phyloP scores from a whole-genome alignment of 2,888 invertebrate genomes.

The Phanerotoma sp. region DNA sequence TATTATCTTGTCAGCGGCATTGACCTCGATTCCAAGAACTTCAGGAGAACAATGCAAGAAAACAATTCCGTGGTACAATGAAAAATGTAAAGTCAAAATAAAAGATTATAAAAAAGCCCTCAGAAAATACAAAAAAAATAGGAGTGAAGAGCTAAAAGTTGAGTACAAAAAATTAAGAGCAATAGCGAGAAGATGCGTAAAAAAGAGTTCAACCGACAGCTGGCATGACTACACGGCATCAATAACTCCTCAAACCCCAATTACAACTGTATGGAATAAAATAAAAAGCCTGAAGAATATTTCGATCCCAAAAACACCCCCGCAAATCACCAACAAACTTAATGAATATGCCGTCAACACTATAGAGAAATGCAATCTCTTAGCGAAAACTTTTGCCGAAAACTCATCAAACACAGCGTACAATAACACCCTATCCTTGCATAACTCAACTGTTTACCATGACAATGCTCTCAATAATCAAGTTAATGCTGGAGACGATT shows the following conservation, averaged over 20 bases:
- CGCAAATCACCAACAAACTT: not conserved
- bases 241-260: constrained; percentile 3
- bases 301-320: not conserved
- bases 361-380: constrained; percentile 3
- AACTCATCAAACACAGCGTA: constrained; percentile 12
- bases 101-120: constrained; percentile 25
- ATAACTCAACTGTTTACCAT: not conserved
- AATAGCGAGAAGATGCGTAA: constrained; percentile 21
- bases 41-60: constrained; percentile 15
- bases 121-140: constrained; percentile 27
- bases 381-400: constrained; percentile 9
- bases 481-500: not conserved
- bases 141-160: constrained; percentile 17
- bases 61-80: constrained; percentile 35
- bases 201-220: constrained; percentile 19
- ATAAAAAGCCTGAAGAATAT: constrained; percentile 20
- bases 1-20: constrained; percentile 25
- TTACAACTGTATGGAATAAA: constrained; percentile 19
- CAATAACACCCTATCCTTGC: not conserved
- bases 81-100: constrained; percentile 15
- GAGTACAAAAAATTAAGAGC: constrained; percentile 24
- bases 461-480: not conserved
- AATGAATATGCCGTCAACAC: not conserved
- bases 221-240: constrained; percentile 25
- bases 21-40: constrained; percentile 19